Evolutionary conservation across 2,888 invertebrate species (phyloP), one percentile per base, ranked within the genome.

Genomic region (Drymonia ruficornis): DNA sequence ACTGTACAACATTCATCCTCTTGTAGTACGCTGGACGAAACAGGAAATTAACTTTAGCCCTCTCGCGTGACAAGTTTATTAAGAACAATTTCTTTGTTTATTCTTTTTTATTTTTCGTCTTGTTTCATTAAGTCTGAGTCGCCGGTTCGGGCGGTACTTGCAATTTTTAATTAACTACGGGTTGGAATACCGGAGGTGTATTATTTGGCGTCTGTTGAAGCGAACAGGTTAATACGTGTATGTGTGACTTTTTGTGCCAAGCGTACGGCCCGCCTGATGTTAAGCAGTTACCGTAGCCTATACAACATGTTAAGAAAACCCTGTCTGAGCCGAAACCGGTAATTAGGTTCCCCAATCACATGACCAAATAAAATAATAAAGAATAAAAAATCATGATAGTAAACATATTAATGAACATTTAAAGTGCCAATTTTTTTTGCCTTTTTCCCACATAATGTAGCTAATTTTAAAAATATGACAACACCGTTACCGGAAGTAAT

Each of bases 41-140:
- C 89, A 87, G 90, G 91, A 90, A 90, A 90, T 90, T 89, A 90
- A 88, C 86, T 87, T 85, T 86, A 81, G 75, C 84, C 86, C 80
- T 82, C 76, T 85, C 80, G 84, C 88, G 90, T 86, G 89, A 89
- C 89, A 89, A 87, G 81, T 90, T 88, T 89, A 90, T 89, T 89
- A 90, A 86, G 82, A 87, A 85, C 81, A 84, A 70, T 74, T 84
- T 84, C 78, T 76, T 80, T 81, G 79, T 83, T 87, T 83, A 83
- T 80, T 79, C 77, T 78, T 83, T 83, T 80, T 81, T 78, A 69
- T 81, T 80, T 80, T 65, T 70, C 69, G 75, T 74, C 70, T 73
- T 80, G 78, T 76, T 83, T 78, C 74, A 78, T 74, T 77, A 74
- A 73, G 70, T 66, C 61, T 56, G 64, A 64, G 73, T 65, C 74